Percentiles rank a stretch among this genome's conserved stretches.
Evolutionary conservation across 2,113 vertebrate genomes (phyloP).

Genomic region (Ciconia boyciana): DNA sequence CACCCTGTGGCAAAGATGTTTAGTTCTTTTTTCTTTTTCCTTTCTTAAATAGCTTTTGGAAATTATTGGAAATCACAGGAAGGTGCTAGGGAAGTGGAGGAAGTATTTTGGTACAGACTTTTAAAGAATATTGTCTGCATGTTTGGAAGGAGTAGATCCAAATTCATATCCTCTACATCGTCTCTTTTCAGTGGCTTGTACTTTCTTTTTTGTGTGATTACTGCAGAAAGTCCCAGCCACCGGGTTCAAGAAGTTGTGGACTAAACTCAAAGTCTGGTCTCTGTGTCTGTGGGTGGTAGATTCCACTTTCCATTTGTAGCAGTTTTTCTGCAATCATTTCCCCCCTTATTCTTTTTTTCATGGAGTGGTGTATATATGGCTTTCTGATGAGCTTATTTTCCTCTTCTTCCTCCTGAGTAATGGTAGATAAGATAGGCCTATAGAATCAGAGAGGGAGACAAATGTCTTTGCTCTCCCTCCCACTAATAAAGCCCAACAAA

Average conservation of each 20-base stretch:
- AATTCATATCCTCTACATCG: neutral
- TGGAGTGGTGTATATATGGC: neutral
- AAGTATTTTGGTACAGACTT: neutral
- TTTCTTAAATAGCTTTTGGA: neutral
- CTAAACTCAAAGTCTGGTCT: neutral
- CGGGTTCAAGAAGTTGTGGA: neutral
- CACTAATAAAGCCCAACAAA: neutral
- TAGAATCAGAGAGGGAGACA: neutral
- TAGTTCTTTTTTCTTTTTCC: neutral
- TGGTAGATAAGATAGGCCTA: neutral
- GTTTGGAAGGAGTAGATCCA: neutral
- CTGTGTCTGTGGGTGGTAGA: neutral
- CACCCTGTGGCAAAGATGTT: rapidly evolving
- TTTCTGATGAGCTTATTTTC: neutral
- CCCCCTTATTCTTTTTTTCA: neutral
- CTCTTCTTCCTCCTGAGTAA: neutral
- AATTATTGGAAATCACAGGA: neutral
- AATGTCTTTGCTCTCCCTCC: neutral
- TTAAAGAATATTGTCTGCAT: neutral
- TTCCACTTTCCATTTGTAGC: neutral
- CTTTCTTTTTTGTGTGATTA: neutral
- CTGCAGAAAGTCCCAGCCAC: neutral
- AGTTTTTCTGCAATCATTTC: neutral
- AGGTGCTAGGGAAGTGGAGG: neutral
- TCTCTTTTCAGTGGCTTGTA: neutral